phyloP scores from a whole-genome alignment of 2,888 invertebrate genomes.

The Luperina nickerlii region DNA sequence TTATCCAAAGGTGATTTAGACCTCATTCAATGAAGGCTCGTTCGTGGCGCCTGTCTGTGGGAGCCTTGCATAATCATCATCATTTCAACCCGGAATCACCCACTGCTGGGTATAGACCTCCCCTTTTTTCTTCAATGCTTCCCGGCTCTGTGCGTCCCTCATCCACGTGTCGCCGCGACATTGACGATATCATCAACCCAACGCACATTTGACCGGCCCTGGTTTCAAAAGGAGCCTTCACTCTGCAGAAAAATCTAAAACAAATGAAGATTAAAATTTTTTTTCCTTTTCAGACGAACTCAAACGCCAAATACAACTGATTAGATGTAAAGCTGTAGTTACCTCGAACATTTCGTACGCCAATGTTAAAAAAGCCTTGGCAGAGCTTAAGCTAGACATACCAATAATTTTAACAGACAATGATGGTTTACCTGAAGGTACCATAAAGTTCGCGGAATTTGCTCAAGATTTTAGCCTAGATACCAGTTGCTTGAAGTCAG shows the following conservation, averaged over 20 bases:
- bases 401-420: slow-evolving; percentile 88
- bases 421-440: slow-evolving; percentile 87
- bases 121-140: not conserved
- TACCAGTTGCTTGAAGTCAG: slow-evolving; percentile 85
- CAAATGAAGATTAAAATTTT: not conserved
- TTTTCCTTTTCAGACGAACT: slow-evolving; percentile 92
- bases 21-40: no score
- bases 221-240: not conserved
- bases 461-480: slow-evolving; percentile 89
- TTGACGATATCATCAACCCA: not conserved
- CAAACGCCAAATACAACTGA: slow-evolving; percentile 90
- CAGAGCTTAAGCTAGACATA: slow-evolving; percentile 83
- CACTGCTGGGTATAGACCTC: no score
- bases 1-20: no score
- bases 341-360: slow-evolving; percentile 89
- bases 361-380: slow-evolving; percentile 86
- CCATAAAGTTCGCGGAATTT: slow-evolving; percentile 92
- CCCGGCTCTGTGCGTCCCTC: not conserved
- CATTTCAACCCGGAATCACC: no score
- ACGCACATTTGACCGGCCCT: not conserved
- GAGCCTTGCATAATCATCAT: no score
- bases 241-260: not conserved
- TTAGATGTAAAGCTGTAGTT: slow-evolving; percentile 92
- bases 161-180: not conserved
- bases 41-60: no score